Evolutionary conservation across 2,797 vertebrate genomes (phyloP), one percentile per base, ranked within the genome.

Genomic region (Cuniculus paca): DNA sequence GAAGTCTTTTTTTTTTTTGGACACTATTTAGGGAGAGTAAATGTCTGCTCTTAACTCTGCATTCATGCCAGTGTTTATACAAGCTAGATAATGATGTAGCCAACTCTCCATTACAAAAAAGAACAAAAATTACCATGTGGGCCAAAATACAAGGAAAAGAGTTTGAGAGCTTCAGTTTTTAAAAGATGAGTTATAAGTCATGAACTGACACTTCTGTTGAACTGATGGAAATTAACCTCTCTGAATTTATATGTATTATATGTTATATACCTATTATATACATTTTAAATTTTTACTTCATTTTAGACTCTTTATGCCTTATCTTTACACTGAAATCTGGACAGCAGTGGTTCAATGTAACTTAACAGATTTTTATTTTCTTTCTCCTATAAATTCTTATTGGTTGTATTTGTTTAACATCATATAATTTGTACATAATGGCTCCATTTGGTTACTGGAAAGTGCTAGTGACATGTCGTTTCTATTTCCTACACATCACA

Each of bases 291-390:
- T 50, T 82, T 63, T 39, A 58, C 20, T 92, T 84, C n/a, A 77
- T 90, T 90, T 83, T 78, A 60, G 63, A 94, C n/a, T 78, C 34
- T 28, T 78, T 82, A 68, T 84, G 31, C 17, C 54, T 80, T 91
- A 52, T 85, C 36, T 63, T 87, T 60, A 82, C 42, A 31, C 1
- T 91, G 68, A 89, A 86, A 89, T 77, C 45, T 80, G 54, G n/a
- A 89, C 6, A 75, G 16, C 34, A 81, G 48, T 74, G 28, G 4
- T 52, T 93, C 36, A 77, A 42, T 94, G 13, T 75, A 78, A 91
- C 34, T 83, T 42, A 87, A 54, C 5, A 84, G 16, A 81, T 84
- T 91, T 96, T 95, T 20, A 63, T 83, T 96, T 83, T 89, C 74
- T 52, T 85, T 45, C 4, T 45, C 52, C 31, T 75, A 28, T 75